phyloP scores from a whole-genome alignment of 2,797 vertebrate genomes.

The Bradypodion pumilum region DNA sequence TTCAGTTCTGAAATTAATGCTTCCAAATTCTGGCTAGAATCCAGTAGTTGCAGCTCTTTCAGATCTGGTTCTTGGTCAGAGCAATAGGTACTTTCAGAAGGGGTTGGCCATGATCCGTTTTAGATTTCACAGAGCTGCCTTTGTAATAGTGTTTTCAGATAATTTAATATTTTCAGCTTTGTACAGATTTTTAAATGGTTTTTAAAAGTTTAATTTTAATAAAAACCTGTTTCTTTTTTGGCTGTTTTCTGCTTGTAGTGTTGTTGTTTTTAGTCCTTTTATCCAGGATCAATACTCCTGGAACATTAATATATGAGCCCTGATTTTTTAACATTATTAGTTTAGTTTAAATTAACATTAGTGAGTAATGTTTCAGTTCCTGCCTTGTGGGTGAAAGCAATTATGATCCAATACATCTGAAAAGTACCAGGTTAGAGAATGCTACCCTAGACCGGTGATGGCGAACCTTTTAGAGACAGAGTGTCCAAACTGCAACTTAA shows the following conservation, averaged over 20 bases:
- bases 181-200: slow-evolving; percentile 32
- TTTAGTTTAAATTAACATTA: no score
- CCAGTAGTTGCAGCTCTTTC: not conserved
- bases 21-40: not conserved
- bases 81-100: not conserved
- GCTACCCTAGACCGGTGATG: not conserved
- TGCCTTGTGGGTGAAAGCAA: not conserved
- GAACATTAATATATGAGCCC: no score
- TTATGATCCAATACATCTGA: not conserved
- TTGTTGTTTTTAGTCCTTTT: no score
- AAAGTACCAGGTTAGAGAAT: not conserved
- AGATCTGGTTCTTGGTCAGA: not conserved
- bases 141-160: slow-evolving; percentile 43
- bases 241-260: not conserved
- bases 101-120: not conserved
- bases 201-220: slow-evolving; percentile 58
- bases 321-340: no score
- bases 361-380: no score
- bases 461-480: no score
- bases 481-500: no score
- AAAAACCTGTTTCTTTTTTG: slow-evolving; percentile 42
- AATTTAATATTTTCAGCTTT: slow-evolving; percentile 60
- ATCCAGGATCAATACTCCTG: no score
- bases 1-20: not conserved
- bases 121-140: slow-evolving; percentile 3